Conservation (phyloP, 2,888 invertebrate genomes). For the Colostygia pectinataria region DNA sequence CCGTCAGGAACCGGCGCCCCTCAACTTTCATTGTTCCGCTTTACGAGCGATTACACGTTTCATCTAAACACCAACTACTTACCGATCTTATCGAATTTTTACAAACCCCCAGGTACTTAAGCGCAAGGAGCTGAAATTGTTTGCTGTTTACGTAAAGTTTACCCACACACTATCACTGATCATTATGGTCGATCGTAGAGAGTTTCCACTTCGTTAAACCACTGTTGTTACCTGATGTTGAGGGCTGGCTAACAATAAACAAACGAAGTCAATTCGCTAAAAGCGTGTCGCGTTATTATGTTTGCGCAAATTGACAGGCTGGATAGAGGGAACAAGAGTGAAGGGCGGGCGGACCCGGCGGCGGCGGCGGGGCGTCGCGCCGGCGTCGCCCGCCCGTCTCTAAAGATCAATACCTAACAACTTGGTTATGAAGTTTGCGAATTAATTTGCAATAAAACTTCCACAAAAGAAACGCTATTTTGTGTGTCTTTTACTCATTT, state of each 20-base stretch:
- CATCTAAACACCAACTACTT: conserved; percentile 38
- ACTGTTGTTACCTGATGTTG: conserved; percentile 39
- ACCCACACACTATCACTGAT: neutral
- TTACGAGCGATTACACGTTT: conserved; percentile 46
- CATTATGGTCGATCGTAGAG: conserved; percentile 14
- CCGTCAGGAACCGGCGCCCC: conserved; percentile 62
- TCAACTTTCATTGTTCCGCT: conserved; percentile 67
- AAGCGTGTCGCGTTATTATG: conserved; percentile 59
- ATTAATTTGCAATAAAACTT: conserved; percentile 8
- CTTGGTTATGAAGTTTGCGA: conserved; percentile 11
- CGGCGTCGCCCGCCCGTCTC: conserved; percentile 23
- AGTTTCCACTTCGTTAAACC: conserved; percentile 46
- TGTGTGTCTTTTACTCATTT: too few relatives aligned
- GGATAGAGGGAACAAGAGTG: conserved; percentile 36
- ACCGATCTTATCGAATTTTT: conserved; percentile 24
- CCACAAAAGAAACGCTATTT: too few relatives aligned
- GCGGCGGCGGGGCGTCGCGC: conserved; percentile 33
- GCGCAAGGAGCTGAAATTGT: conserved; percentile 7
- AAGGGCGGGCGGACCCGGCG: conserved; percentile 44
- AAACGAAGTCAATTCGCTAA: conserved; percentile 73
- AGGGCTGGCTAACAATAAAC: conserved; percentile 54
- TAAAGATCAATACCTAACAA: conserved; percentile 28
- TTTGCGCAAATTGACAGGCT: conserved; percentile 50
- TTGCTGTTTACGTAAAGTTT: conserved; percentile 15
- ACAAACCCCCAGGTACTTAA: conserved; percentile 13